Evolutionary conservation across 2,113 vertebrate genomes (phyloP).

Genomic region (Hucho hucho): DNA sequence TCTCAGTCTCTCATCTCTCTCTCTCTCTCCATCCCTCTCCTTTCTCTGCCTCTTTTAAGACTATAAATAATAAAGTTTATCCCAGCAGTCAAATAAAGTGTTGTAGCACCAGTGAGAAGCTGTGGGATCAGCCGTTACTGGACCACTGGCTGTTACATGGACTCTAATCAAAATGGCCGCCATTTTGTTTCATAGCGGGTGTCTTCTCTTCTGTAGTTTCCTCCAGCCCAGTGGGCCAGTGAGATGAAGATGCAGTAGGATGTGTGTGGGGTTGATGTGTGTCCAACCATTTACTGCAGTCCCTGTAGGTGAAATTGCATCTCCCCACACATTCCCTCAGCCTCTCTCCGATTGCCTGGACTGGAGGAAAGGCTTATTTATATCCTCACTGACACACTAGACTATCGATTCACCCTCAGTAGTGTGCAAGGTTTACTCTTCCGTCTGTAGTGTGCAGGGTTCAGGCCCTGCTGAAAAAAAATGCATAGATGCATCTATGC

Average conservation of each 20-base stretch:
- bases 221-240: not conserved
- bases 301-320: slow-evolving; percentile 46
- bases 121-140: too few relatives aligned
- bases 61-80: too few relatives aligned
- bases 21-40: too few relatives aligned
- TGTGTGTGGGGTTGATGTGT: slow-evolving; percentile 54
- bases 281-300: slow-evolving; percentile 27
- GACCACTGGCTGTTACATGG: too few relatives aligned
- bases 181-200: not conserved
- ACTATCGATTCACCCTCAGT: slow-evolving; percentile 31
- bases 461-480: not conserved
- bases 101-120: too few relatives aligned
- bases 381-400: slow-evolving; percentile 26
- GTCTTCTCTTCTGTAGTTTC: not conserved
- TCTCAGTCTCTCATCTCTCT: too few relatives aligned
- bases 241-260: not conserved
- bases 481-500: too few relatives aligned
- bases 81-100: too few relatives aligned
- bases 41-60: not conserved
- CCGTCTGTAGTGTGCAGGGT: not conserved
- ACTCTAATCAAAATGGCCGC: not conserved
- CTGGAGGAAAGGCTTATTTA: slow-evolving; percentile 43
- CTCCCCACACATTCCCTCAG: slow-evolving; percentile 7
- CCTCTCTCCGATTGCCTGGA: slow-evolving; percentile 15
- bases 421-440: not conserved